Conservation (phyloP, 53 echinoderm and acorn worm species). For the Stichopus horrens region DNA sequence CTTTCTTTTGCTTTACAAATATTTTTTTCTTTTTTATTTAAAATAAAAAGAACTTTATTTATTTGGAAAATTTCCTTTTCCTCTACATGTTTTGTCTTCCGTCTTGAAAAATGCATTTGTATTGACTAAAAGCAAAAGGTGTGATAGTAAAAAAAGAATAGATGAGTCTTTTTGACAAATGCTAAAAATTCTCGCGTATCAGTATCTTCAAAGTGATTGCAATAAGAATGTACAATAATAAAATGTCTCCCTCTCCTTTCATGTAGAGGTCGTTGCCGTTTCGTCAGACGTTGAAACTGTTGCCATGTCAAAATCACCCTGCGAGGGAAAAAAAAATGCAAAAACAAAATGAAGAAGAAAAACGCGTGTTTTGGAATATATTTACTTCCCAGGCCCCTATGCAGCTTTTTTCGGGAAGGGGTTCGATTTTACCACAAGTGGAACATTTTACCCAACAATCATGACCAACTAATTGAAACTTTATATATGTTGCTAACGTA, state of each 20-base stretch:
- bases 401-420: too few species aligned
- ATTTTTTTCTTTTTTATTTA: not conserved
- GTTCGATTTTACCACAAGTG: too few species aligned
- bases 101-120: not conserved
- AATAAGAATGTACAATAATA: too few species aligned
- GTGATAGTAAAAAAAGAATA: too few species aligned
- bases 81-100: not conserved
- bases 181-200: too few species aligned
- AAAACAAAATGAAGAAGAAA: not conserved
- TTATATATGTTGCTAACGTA: too few species aligned
- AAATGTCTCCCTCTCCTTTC: not conserved
- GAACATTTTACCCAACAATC: too few species aligned
- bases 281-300: not conserved
- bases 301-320: not conserved
- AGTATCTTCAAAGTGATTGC: too few species aligned
- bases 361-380: not conserved
- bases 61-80: not conserved
- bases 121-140: too few species aligned
- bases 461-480: too few species aligned
- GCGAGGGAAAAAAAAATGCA: not conserved
- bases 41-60: slow-evolving; percentile 8
- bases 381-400: too few species aligned
- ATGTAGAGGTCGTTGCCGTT: not conserved
- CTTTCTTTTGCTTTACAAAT: not conserved
- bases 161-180: too few species aligned